Conservation (phyloP, 2,113 vertebrate genomes). For the Arvicanthis niloticus region DNA sequence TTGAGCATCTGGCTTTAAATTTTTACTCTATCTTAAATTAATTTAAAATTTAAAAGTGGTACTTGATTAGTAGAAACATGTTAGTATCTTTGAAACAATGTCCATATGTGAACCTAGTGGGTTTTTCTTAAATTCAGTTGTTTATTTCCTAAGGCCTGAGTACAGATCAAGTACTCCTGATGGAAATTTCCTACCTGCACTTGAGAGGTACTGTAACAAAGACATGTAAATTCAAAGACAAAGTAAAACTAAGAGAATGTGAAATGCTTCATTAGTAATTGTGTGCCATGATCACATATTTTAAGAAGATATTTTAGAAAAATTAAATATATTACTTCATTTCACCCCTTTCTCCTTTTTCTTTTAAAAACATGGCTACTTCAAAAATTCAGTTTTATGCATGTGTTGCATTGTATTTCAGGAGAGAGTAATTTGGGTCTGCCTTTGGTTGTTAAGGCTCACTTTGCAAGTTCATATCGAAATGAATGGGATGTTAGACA, state of each 20-base stretch:
- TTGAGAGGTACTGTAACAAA: slow-evolving; percentile 25
- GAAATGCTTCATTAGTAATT: slow-evolving; percentile 25
- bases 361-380: not conserved
- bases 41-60: slow-evolving; percentile 28
- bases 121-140: not conserved
- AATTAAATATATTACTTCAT: not conserved
- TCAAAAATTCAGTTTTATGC: slow-evolving; percentile 7
- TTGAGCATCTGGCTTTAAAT: not conserved
- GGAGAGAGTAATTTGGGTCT: not conserved
- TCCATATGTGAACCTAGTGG: not conserved
- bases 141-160: slow-evolving; percentile 52
- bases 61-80: not conserved
- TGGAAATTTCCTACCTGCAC: slow-evolving; percentile 33
- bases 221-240: slow-evolving; percentile 46
- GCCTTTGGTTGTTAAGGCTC: not conserved
- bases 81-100: slow-evolving; percentile 5
- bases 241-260: not conserved
- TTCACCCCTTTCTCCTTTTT: not conserved
- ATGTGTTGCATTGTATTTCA: not conserved
- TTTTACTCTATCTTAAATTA: slow-evolving; percentile 32
- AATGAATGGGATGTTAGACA: not conserved
- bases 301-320: slow-evolving; percentile 23
- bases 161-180: slow-evolving; percentile 28
- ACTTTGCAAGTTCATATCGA: slow-evolving; percentile 53
- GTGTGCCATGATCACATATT: not conserved